phyloP scores from a whole-genome alignment of 2,113 vertebrate genomes.

The Struthidea cinerea region DNA sequence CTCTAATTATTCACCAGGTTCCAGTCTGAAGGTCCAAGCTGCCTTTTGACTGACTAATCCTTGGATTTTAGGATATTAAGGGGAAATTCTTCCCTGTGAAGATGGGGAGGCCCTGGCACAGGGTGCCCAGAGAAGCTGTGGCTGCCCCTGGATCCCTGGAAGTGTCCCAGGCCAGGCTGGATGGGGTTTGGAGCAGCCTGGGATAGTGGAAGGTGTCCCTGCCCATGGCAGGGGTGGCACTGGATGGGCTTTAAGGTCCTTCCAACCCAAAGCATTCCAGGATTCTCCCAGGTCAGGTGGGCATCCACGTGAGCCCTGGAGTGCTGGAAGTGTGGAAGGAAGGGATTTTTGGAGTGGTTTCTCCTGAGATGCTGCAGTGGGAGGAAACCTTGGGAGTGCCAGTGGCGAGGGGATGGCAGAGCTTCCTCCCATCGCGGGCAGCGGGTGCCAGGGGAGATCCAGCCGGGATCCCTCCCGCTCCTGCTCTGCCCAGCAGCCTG shows the following conservation, averaged over 20 bases:
- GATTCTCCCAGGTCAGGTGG: background rate
- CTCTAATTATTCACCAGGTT: background rate
- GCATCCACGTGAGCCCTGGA: fast-evolving
- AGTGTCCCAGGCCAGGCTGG: background rate
- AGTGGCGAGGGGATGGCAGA: fast-evolving
- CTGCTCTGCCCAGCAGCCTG: background rate
- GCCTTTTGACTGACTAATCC: background rate
- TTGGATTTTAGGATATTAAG: background rate
- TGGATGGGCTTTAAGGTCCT: fast-evolving
- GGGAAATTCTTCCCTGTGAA: background rate
- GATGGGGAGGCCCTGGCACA: background rate
- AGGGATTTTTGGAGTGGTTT: background rate
- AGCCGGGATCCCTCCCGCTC: background rate
- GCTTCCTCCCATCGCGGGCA: background rate
- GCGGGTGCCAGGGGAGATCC: background rate
- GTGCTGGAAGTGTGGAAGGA: background rate
- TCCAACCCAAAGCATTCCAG: background rate
- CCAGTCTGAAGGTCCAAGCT: background rate
- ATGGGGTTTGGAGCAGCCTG: fast-evolving
- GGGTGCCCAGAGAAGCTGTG: background rate
- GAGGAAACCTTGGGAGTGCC: background rate
- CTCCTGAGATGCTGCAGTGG: background rate
- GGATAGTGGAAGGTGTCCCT: background rate
- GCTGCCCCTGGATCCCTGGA: background rate
- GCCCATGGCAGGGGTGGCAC: background rate